These are phyloP conservation scores for Sinhomidia bicolor DNA, from an alignment of 2,888 invertebrate genomes.

Conservation along the genomic window DNA sequence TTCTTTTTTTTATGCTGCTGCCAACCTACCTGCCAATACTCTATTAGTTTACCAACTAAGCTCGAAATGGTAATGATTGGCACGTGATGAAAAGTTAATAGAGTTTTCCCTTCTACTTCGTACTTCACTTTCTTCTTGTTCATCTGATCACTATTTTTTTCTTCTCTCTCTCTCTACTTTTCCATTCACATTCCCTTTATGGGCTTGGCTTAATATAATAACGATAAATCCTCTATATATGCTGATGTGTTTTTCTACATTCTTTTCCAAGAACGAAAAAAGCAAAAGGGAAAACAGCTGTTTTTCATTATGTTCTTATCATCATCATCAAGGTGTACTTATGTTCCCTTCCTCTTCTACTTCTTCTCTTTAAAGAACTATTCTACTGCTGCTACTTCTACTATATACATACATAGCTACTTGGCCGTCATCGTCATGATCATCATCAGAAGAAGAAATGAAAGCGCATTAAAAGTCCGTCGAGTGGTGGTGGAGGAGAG, in stretches of 20 bases:
- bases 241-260: neutral
- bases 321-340: neutral
- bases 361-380: neutral
- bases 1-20: neutral
- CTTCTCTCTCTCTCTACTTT: conserved; percentile 7
- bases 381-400: neutral
- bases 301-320: conserved; percentile 35
- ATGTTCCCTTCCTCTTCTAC: neutral
- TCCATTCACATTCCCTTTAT: neutral
- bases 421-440: neutral
- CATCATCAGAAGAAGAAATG: neutral
- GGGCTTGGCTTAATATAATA: conserved; percentile 57
- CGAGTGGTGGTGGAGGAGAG: neutral
- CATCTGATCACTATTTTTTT: conserved; percentile 24
- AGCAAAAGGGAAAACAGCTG: conserved; percentile 7
- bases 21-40: neutral
- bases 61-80: conserved; percentile 65
- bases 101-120: conserved; percentile 44
- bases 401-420: neutral
- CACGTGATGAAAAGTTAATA: conserved; percentile 70
- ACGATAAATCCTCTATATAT: conserved; percentile 17
- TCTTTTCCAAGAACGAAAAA: neutral
- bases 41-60: neutral
- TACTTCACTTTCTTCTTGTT: neutral
- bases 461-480: conserved; percentile 67